Percentiles rank a stretch among this genome's conserved stretches.
phyloP scores from a whole-genome alignment of 2,113 vertebrate genomes.

The Leucoraja erinaceus region DNA sequence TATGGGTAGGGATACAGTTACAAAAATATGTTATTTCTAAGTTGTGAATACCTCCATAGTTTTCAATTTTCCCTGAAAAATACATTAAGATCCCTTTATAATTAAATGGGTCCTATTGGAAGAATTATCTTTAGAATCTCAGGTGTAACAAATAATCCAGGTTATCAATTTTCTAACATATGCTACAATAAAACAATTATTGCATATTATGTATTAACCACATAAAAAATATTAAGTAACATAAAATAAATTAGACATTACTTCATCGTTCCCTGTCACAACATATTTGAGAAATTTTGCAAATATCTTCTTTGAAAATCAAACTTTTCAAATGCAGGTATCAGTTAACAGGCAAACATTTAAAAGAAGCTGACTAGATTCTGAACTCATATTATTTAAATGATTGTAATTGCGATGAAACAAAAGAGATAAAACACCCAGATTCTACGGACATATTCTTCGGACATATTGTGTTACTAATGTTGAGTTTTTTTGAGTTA shows the following conservation, averaged over 20 bases:
- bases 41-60: not conserved
- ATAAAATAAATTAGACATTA: not conserved
- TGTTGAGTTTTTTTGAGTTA: not conserved
- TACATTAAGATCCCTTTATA: slow-evolving; percentile 5
- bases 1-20: slow-evolving; percentile 5
- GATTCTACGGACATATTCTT: not conserved
- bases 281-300: not conserved
- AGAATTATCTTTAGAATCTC: not conserved
- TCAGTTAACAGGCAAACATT: not conserved
- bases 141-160: not conserved
- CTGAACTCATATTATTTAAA: not conserved
- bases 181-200: slow-evolving; percentile 15
- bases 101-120: not conserved
- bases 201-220: slow-evolving; percentile 17
- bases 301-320: not conserved
- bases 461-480: not conserved
- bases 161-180: not conserved
- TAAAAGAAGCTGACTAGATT: not conserved
- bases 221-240: not conserved
- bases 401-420: not conserved
- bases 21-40: slow-evolving; percentile 20
- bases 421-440: not conserved
- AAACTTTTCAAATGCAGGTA: not conserved
- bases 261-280: not conserved
- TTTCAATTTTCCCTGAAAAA: slow-evolving; percentile 34